A percentile compares a stretch with the other conserved stretches of the same genome.
These are phyloP conservation scores for Seriola rivoliana DNA, from an alignment of 2,113 vertebrate genomes.

Conservation along the genomic window DNA sequence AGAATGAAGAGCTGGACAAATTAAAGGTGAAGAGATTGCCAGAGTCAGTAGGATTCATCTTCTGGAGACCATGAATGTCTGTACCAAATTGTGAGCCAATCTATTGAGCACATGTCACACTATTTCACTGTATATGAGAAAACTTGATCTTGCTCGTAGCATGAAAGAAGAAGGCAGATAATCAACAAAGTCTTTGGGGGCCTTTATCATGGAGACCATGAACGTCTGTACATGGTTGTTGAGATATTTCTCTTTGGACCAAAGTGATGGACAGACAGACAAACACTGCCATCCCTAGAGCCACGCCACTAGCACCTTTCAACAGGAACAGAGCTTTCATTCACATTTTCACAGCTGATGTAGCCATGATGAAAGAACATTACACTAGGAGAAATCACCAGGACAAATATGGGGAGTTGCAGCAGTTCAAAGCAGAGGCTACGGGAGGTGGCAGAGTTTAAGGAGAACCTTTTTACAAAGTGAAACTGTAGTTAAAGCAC, in stretches of 20 bases:
- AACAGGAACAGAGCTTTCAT: neutral
- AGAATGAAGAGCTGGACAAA: too few species aligned
- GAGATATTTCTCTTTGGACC: too few species aligned
- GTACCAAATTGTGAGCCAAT: too few species aligned
- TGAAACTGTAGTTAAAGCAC: neutral
- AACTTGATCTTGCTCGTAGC: too few species aligned
- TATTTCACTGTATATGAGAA: too few species aligned
- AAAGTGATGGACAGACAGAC: too few species aligned
- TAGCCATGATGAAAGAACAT: neutral
- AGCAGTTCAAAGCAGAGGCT: neutral
- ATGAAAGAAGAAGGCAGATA: neutral
- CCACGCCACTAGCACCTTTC: neutral
- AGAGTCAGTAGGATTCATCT: too few species aligned
- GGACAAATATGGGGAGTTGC: neutral
- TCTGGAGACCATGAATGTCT: too few species aligned
- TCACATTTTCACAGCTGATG: neutral
- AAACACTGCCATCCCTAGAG: neutral
- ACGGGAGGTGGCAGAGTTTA: neutral
- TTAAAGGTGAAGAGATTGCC: too few species aligned
- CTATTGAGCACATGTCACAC: too few species aligned
- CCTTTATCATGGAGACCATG: neutral
- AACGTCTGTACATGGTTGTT: neutral
- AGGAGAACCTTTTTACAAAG: neutral
- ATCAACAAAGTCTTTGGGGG: neutral
- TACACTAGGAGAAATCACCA: neutral